Conservation (phyloP, 1,140 invertebrate genomes). For the Parasteatoda tepidariorum region DNA sequence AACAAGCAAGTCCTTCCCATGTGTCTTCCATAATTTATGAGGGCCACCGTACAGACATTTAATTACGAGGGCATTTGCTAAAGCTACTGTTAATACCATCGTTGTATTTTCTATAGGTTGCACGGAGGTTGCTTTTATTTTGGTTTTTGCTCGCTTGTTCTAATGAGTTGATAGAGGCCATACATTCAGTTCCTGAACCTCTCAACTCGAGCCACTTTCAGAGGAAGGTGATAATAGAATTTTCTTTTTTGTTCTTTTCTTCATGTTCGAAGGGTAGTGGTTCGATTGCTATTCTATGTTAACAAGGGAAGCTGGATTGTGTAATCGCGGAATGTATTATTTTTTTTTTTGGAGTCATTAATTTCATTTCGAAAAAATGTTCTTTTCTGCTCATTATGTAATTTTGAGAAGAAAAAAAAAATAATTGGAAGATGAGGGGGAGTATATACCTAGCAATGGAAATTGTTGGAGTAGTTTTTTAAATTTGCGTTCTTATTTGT, state of each 20-base stretch:
- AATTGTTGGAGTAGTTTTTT: too few species aligned
- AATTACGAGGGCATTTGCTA: neutral
- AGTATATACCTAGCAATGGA: too few species aligned
- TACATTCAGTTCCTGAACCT: neutral
- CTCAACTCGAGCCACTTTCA: neutral
- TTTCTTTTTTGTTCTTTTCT: too few species aligned
- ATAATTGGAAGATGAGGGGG: too few species aligned
- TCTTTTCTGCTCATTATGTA: neutral
- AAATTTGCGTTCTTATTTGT: too few species aligned
- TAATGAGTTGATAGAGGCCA: neutral
- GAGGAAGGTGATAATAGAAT: neutral
- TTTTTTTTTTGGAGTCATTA: neutral
- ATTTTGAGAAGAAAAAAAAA: neutral
- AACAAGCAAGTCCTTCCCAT: neutral
- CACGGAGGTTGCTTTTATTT: neutral
- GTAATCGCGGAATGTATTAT: neutral
- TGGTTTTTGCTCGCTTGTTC: neutral
- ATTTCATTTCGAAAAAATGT: neutral
- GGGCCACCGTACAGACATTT: neutral
- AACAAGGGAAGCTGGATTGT: neutral
- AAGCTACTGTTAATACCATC: neutral
- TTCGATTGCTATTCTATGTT: neutral
- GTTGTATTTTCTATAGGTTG: neutral
- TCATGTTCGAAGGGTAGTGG: neutral
- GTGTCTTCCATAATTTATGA: neutral